Evolutionary conservation across 2,888 invertebrate species (phyloP).

Genomic region (Zygogramma bicolorata): DNA sequence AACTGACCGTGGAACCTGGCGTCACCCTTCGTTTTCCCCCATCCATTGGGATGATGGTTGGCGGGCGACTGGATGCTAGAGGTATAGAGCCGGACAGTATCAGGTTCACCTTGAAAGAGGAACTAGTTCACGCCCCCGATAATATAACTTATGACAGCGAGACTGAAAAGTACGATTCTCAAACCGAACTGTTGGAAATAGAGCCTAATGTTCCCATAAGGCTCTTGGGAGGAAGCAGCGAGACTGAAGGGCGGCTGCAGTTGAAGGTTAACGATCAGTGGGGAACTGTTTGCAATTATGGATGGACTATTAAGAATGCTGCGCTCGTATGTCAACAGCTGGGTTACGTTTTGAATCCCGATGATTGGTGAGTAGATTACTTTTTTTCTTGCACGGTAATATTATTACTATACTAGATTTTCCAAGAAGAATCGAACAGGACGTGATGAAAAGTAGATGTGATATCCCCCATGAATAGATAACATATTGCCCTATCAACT

Average conservation of each 20-base stretch:
- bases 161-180: slow-evolving; percentile 63
- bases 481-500: too few relatives aligned
- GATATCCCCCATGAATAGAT: too few relatives aligned
- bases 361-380: slow-evolving; percentile 77
- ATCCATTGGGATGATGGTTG: slow-evolving; percentile 95
- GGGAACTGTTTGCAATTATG: slow-evolving; percentile 98
- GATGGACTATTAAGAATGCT: slow-evolving; percentile 93
- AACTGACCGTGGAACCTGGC: slow-evolving; percentile 88
- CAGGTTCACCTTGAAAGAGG: slow-evolving; percentile 82
- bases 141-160: slow-evolving; percentile 74
- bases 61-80: slow-evolving; percentile 88
- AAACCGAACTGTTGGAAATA: slow-evolving; percentile 73
- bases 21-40: slow-evolving; percentile 92
- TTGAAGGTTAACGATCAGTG: slow-evolving; percentile 87
- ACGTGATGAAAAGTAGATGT: too few relatives aligned
- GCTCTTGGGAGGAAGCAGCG: slow-evolving; percentile 83
- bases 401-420: too few relatives aligned
- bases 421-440: too few relatives aligned
- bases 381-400: too few relatives aligned
- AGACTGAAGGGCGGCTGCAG: slow-evolving; percentile 89
- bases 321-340: slow-evolving; percentile 95
- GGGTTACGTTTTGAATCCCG: slow-evolving; percentile 91
- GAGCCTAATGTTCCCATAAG: slow-evolving; percentile 80
- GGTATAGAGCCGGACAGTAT: slow-evolving; percentile 86
- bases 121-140: slow-evolving; percentile 74